These are phyloP conservation scores for Elgaria multicarinata DNA, from an alignment of 2,113 vertebrate species.

Conservation along the genomic window DNA sequence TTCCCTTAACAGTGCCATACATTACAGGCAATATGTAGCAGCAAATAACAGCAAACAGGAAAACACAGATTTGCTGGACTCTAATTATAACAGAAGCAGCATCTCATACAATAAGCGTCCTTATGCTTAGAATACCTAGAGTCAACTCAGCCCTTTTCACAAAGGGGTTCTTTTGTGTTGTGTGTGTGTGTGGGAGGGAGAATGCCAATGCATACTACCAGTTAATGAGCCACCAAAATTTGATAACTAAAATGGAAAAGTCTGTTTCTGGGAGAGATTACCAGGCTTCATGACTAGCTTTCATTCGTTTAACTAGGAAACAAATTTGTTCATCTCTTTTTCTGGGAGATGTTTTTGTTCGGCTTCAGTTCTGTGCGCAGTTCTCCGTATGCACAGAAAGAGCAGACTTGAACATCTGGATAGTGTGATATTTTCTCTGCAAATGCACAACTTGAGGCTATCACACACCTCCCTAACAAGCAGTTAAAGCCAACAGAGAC, in stretches of 20 bases:
- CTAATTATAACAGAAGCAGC: constrained; percentile 74
- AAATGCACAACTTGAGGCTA: constrained; percentile 78
- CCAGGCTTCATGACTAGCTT: constrained; percentile 57
- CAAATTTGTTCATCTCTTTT: constrained; percentile 52
- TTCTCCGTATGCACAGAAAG: constrained; percentile 72
- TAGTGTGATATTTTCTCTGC: constrained; percentile 74
- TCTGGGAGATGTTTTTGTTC: constrained; percentile 47
- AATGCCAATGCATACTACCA: constrained; percentile 58
- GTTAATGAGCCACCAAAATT: constrained; percentile 73
- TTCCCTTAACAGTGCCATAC: constrained; percentile 82
- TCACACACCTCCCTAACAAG: constrained; percentile 74
- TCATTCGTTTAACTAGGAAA: constrained; percentile 41
- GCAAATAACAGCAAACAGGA: constrained; percentile 76
- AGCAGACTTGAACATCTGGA: constrained; percentile 81
- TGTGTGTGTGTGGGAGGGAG: not conserved
- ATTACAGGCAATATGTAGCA: constrained; percentile 83
- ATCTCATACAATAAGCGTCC: constrained; percentile 47
- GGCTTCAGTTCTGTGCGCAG: constrained; percentile 45
- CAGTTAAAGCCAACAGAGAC: constrained; percentile 74
- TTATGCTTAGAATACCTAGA: constrained; percentile 40
- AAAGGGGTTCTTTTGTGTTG: not conserved
- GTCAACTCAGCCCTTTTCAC: constrained; percentile 47
- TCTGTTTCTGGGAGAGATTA: constrained; percentile 42
- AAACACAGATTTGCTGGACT: constrained; percentile 76
- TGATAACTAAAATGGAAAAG: constrained; percentile 52